Evolutionary conservation across 2,113 vertebrate genomes (phyloP).

Genomic region (Promerops cafer): DNA sequence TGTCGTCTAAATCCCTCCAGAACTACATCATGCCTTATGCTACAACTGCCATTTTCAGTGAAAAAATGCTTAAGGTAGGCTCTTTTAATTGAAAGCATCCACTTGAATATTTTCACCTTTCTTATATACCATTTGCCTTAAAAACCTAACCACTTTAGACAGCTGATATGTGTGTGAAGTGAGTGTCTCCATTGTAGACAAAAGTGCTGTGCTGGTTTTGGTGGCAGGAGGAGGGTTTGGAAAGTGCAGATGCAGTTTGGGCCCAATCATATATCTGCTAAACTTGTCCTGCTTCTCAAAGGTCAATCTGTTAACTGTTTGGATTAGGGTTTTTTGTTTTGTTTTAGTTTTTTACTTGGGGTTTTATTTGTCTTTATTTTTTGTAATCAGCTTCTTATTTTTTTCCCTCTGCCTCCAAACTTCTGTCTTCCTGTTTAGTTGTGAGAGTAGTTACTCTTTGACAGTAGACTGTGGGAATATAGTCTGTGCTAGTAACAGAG

Average conservation of each 20-base stretch:
- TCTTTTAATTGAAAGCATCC: background rate
- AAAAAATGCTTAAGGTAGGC: conserved; percentile 92
- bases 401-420: background rate
- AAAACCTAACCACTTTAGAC: background rate
- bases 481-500: background rate
- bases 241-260: background rate
- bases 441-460: background rate
- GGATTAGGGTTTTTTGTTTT: background rate
- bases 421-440: background rate
- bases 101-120: background rate
- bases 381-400: background rate
- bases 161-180: background rate
- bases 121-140: background rate
- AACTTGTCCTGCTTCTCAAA: background rate
- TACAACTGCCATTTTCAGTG: conserved; percentile 82
- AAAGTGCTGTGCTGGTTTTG: background rate
- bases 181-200: background rate
- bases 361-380: background rate
- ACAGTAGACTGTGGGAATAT: background rate
- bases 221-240: background rate
- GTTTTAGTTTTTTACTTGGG: background rate
- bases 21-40: conserved; percentile 96
- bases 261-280: background rate
- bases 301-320: background rate
- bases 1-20: conserved; percentile 88